phyloP scores from a whole-genome alignment of 2,797 vertebrate genomes.

The Gymnocypris eckloni region DNA sequence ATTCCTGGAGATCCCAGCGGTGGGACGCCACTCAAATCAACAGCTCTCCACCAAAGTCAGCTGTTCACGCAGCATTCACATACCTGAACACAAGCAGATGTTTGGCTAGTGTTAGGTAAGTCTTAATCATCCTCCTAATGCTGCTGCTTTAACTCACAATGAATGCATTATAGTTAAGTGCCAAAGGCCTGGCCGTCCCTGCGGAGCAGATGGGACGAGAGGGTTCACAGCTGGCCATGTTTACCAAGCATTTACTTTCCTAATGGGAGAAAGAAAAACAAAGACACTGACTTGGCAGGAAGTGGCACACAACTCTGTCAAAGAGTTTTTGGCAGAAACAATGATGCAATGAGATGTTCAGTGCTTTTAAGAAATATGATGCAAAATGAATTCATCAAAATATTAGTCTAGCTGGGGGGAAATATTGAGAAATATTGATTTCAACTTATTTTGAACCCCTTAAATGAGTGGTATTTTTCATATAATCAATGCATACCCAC shows the following conservation, averaged over 20 bases:
- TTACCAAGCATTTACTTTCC: conserved; percentile 39
- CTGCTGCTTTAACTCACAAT: conserved; percentile 26
- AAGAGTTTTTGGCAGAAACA: conserved; percentile 10
- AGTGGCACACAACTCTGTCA: not conserved
- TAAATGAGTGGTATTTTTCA: not conserved
- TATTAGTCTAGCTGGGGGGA: not conserved
- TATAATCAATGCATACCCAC: not conserved
- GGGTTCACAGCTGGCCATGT: conserved; percentile 38
- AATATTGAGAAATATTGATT: not conserved
- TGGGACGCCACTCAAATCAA: not conserved
- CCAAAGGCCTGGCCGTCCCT: conserved; percentile 3
- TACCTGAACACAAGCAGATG: conserved; percentile 12
- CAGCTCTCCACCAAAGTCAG: not conserved
- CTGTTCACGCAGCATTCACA: not conserved
- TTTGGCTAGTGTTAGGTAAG: not conserved
- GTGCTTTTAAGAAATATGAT: not conserved
- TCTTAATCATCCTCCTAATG: conserved; percentile 15
- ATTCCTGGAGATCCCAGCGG: not conserved
- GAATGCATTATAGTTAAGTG: conserved; percentile 35
- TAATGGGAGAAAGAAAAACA: conserved; percentile 37
- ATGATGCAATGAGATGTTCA: not conserved
- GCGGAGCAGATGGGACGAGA: conserved; percentile 41
- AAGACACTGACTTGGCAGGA: conserved; percentile 11
- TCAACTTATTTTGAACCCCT: not conserved
- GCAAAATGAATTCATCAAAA: not conserved